Conservation (phyloP, 64 coral and sea anemone species). For the Acropora tenuis region DNA sequence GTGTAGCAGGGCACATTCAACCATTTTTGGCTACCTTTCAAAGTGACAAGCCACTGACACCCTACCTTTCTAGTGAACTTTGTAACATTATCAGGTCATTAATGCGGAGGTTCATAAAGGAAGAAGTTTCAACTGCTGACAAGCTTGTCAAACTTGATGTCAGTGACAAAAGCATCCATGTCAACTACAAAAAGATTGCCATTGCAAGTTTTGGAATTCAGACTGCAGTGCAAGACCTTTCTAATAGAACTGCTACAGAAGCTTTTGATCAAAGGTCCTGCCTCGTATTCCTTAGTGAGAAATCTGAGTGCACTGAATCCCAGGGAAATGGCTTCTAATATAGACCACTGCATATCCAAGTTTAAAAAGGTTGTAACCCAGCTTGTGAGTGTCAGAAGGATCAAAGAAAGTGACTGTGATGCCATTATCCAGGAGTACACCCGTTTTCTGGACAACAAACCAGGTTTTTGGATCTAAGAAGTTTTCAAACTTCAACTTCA, state of each 20-base stretch:
- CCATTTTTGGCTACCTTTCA: constrained; percentile 75
- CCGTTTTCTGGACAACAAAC: no score
- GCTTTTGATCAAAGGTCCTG: constrained; percentile 8
- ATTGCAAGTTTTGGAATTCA: constrained; percentile 50
- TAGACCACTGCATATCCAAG: constrained; percentile 36
- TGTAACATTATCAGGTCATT: constrained; percentile 62
- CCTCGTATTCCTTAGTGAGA: constrained; percentile 32
- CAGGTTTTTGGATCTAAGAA: no score
- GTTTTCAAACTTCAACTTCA: no score
- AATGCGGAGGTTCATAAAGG: constrained; percentile 56
- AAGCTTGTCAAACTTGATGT: constrained; percentile 53
- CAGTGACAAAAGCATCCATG: constrained; percentile 37
- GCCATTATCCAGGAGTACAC: no score
- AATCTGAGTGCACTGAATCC: constrained; percentile 53
- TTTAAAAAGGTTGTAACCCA: constrained; percentile 61
- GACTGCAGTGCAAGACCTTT: constrained; percentile 47
- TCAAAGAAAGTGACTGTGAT: constrained; percentile 73
- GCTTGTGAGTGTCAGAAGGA: constrained; percentile 46
- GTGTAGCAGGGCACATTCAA: constrained; percentile 59
- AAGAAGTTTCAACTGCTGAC: constrained; percentile 53
- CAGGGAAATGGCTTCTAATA: constrained; percentile 24
- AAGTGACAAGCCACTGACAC: constrained; percentile 72
- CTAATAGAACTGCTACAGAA: constrained; percentile 22
- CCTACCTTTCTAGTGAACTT: constrained; percentile 61
- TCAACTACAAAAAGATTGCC: constrained; percentile 49